These are phyloP conservation scores for Sebastes minor DNA, from an alignment of 2,797 vertebrate species.

Conservation along the genomic window DNA sequence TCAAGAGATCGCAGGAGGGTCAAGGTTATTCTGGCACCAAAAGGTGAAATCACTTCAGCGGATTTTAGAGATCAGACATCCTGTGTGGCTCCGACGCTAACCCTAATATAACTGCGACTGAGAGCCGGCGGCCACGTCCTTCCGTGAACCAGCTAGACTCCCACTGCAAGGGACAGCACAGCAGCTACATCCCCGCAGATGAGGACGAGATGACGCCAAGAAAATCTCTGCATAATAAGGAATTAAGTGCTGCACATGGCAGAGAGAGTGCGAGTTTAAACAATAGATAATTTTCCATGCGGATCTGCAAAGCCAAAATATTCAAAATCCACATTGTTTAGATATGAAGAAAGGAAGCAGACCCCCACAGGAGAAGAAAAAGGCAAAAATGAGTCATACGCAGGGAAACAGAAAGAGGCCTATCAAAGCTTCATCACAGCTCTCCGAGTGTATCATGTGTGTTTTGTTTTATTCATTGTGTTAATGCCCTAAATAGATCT, in stretches of 20 bases:
- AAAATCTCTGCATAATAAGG: slow-evolving; percentile 57
- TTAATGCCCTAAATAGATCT: slow-evolving; percentile 51
- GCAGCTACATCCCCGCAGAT: slow-evolving; percentile 11
- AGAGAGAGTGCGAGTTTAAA: slow-evolving; percentile 36
- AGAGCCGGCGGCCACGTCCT: slow-evolving; percentile 13
- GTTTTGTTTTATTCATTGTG: slow-evolving; percentile 49
- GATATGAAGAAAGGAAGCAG: slow-evolving; percentile 19
- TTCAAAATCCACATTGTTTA: slow-evolving; percentile 44
- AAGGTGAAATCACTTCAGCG: slow-evolving; percentile 40
- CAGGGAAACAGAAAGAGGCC: slow-evolving; percentile 4
- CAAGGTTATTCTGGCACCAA: slow-evolving; percentile 45
- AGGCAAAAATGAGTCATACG: slow-evolving; percentile 6
- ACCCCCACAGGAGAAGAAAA: slow-evolving; percentile 3
- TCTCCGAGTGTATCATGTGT: slow-evolving; percentile 7
- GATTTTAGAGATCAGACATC: slow-evolving; percentile 41
- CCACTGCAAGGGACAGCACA: slow-evolving; percentile 9
- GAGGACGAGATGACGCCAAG: slow-evolving; percentile 36
- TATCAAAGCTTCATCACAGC: slow-evolving; percentile 40
- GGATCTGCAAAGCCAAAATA: slow-evolving; percentile 34
- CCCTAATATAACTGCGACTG: slow-evolving; percentile 21
- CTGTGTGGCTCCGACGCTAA: slow-evolving; percentile 19
- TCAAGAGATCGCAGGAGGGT: slow-evolving; percentile 24
- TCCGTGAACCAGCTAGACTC: slow-evolving; percentile 29
- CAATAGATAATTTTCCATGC: slow-evolving; percentile 45
- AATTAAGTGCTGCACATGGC: slow-evolving; percentile 44